Evolutionary conservation across 2,113 vertebrate genomes (phyloP), one percentile per base, ranked within the genome.

Genomic region (Leucopsar rothschildi): DNA sequence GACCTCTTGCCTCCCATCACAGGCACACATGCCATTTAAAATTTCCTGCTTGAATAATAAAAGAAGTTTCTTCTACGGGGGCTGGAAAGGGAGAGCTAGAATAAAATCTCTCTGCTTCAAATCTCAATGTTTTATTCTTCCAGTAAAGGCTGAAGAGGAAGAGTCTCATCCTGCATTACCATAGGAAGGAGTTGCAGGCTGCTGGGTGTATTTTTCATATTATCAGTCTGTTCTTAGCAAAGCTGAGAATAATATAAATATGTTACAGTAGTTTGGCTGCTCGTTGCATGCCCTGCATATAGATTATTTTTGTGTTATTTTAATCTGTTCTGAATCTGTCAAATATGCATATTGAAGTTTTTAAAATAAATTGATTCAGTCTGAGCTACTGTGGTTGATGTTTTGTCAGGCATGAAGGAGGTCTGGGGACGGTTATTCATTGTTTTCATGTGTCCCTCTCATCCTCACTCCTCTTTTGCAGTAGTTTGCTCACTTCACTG

Each of bases 241-340:
- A 3, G 1, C 82, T 72, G 79, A 92, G 92, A 45, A 86, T 75
- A 96, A 96, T 86, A 72, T 76, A 83, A 92, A 83, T 20, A 20
- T 53, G 90, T 59, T 92, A 66, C 85, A 86, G 93, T 82, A 82
- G 64, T 93, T 95, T 31, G 93, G 68, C 71, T 86, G 59, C 85
- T 96, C 0, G 0, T 93, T 85, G 79, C 85, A 64, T 83, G 68
- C 6, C 2, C 52, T 12, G 22, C 88, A 64, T 93, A 15, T 53
- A 75, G 90, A 90, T 94, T 63, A 56, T 88, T 93, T 95, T 86
- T 31, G 50, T 70, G 88, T 71, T 84, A 86, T 90, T 97, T 94
- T 92, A 81, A 70, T 88, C 77, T 90, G 94, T 86, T 94, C 88
- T 61, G 85, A 92, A 96, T 97, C 92, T 96, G 90, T 97, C 95